Percentiles rank a stretch among this genome's conserved stretches.
Evolutionary conservation across 2,113 vertebrate species (phyloP).

Genomic region (Oryzias melastigma): DNA sequence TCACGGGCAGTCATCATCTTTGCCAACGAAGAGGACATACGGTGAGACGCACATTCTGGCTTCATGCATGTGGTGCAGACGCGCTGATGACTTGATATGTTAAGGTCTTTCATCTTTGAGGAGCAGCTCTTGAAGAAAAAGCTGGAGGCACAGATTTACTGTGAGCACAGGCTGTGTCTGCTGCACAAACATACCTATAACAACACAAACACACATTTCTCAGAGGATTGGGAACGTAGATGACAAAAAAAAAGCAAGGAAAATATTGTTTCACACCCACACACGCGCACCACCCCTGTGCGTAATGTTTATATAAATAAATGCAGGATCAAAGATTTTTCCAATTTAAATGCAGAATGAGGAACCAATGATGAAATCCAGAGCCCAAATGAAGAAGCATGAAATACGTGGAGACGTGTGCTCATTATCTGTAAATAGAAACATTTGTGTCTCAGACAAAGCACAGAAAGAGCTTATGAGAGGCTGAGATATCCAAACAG

Average conservation of each 20-base stretch:
- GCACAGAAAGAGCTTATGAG: background rate
- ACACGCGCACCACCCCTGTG: constrained; percentile 37
- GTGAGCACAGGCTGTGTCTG: constrained; percentile 27
- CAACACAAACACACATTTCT: constrained; percentile 58
- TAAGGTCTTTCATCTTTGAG: constrained; percentile 58
- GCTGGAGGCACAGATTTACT: constrained; percentile 51
- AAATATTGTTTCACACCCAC: constrained; percentile 57
- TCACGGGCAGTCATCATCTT: constrained; percentile 90
- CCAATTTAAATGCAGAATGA: constrained; percentile 24
- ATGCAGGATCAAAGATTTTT: constrained; percentile 46
- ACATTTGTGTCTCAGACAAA: background rate
- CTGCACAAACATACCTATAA: constrained; percentile 58
- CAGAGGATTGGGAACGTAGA: constrained; percentile 44
- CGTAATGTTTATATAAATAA: constrained; percentile 38
- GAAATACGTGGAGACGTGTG: constrained; percentile 2
- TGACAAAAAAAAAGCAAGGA: constrained; percentile 39
- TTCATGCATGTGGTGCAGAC: constrained; percentile 25
- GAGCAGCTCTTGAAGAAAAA: constrained; percentile 50
- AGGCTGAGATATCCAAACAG: constrained; percentile 22
- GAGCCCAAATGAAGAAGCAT: constrained; percentile 1
- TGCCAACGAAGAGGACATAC: constrained; percentile 92
- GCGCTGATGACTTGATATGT: constrained; percentile 34
- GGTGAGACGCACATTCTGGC: constrained; percentile 67
- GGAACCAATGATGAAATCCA: constrained; percentile 17
- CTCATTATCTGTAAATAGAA: constrained; percentile 20